Base-by-base conservation (phyloP, 2,113 vertebrate genomes). In the Gallinago media region DNA sequence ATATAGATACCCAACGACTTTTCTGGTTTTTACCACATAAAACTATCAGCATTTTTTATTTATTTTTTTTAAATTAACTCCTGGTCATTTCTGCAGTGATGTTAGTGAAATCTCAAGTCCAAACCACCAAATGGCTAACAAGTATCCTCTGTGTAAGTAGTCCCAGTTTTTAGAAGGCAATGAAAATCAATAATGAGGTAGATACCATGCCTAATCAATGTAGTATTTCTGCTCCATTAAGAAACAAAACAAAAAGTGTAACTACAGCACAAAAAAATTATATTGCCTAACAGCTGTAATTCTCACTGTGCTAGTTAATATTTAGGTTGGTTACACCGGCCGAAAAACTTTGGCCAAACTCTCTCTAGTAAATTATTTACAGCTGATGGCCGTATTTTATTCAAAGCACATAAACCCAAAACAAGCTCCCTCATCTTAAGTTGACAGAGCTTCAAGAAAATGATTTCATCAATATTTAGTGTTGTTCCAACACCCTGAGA, bases 11-110 rank as follows among this genome's bases (percentile, higher is more conserved):
- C 23, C 9, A 92, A 77, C 68, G 72, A 71, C 6, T 40, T 84
- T 82, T 84, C 70, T 66, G 74, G 14, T 58, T 96, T 93, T 91
- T 70, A 77, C 55, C 65, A 58, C 87, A 70, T 79, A 83, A 89
- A 96, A 94, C 78, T 86, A 89, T 50, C 50, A 52, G 42, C 70
- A 61, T 59, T 46, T 27, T 25, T 40, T 8, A 19, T 46, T 46
- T 20, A 20, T 20, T 6, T 44, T 95, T 78, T 89, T 83, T 49
- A 17, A 67, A 89, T 36, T 38, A 89, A 88, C 75, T 95, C 74
- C 75, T 78, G 71, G n/a, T n/a, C n/a, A n/a, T n/a, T n/a, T n/a
- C n/a, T n/a, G n/a, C n/a, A 71, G 19, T 25, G 12, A 81, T 32
- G 7, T 15, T 67, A 40, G 31, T 40, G 54, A 86, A 85, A 89